A percentile compares a stretch with the other conserved stretches of the same genome.
These are phyloP conservation scores for Lerema accius DNA, from an alignment of 1,140 invertebrate genomes.

Conservation along the genomic window DNA sequence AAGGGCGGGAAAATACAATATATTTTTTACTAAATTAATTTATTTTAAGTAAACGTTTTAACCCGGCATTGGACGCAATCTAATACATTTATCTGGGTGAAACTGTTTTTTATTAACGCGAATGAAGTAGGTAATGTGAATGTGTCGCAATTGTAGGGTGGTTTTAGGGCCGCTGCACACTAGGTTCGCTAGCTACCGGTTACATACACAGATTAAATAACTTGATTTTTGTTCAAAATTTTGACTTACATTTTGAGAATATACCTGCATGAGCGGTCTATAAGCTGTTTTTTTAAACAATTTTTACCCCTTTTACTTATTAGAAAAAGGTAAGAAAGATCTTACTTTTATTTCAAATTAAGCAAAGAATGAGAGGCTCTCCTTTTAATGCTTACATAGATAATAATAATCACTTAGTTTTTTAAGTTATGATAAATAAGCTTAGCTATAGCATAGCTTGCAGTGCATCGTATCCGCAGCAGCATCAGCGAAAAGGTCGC, in stretches of 20 bases:
- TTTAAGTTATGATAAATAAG: not conserved
- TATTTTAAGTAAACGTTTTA: constrained; percentile 39
- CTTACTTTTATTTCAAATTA: no score
- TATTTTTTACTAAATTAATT: constrained; percentile 41
- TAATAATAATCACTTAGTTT: no score
- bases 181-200: no score
- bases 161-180: not conserved
- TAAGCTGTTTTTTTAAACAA: no score
- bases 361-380: no score
- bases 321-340: no score
- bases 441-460: constrained; percentile 8
- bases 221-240: no score
- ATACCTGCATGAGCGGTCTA: no score
- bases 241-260: no score
- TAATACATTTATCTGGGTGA: constrained; percentile 38
- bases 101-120: constrained; percentile 31
- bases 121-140: constrained; percentile 27
- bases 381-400: no score
- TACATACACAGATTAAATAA: no score
- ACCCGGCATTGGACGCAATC: constrained; percentile 30
- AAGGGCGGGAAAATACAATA: constrained; percentile 42
- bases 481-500: constrained; percentile 57
- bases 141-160: constrained; percentile 25
- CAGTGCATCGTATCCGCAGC: not conserved
- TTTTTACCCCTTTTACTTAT: no score